phyloP scores from a whole-genome alignment of 1,140 invertebrate species.

The Tetragnatha versicolor region DNA sequence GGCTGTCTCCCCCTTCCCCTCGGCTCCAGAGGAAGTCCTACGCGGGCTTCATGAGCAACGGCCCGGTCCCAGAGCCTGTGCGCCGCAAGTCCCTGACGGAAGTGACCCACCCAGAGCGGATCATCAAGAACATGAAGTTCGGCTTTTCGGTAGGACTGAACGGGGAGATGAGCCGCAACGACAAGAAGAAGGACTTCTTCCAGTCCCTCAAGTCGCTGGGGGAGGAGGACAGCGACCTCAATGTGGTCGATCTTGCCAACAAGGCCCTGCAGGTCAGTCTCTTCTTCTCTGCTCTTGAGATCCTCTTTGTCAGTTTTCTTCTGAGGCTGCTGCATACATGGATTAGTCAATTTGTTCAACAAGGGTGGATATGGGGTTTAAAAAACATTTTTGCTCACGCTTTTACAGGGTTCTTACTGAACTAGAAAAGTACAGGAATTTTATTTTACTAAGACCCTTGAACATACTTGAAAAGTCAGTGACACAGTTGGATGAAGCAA shows the following conservation, averaged over 20 bases:
- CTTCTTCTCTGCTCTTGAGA: too few species aligned
- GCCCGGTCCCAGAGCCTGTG: background rate
- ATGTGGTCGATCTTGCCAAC: slow-evolving; percentile 59
- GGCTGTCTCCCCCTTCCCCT: background rate
- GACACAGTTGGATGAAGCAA: too few species aligned
- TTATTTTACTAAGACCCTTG: too few species aligned
- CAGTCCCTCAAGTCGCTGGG: slow-evolving; percentile 49
- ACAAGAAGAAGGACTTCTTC: slow-evolving; percentile 22
- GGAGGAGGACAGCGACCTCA: slow-evolving; percentile 46
- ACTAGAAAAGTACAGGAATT: too few species aligned
- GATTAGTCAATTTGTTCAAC: too few species aligned
- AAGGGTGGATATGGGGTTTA: too few species aligned
- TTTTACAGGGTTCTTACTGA: too few species aligned
- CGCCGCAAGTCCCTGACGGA: slow-evolving; percentile 57
- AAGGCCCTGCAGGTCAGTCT: slow-evolving; percentile 56
- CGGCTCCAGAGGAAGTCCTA: slow-evolving; percentile 48
- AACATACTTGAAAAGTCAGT: too few species aligned
- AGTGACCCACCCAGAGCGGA: slow-evolving; percentile 48
- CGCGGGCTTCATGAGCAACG: slow-evolving; percentile 41
- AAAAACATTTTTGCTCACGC: too few species aligned
- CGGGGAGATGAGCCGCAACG: slow-evolving; percentile 4
- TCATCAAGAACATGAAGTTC: slow-evolving; percentile 71
- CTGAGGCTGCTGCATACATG: too few species aligned
- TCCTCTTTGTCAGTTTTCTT: too few species aligned
- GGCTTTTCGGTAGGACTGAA: slow-evolving; percentile 73